Evolutionary conservation across 2,797 vertebrate genomes (phyloP).

Genomic region (Neopelma chrysocephalum): DNA sequence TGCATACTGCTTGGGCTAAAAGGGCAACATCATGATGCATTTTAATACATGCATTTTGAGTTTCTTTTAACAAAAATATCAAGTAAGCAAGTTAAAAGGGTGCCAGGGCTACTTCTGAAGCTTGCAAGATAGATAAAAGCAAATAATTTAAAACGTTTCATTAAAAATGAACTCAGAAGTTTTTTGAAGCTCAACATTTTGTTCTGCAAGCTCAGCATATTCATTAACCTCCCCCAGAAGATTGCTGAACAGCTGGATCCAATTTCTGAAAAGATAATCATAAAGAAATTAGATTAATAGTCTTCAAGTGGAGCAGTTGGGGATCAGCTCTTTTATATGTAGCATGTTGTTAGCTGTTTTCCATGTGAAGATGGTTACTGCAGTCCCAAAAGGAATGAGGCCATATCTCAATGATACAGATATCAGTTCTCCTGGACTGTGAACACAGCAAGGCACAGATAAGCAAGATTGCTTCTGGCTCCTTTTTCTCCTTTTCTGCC

Average conservation of each 20-base stretch:
- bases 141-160: slow-evolving; percentile 49
- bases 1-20: background rate
- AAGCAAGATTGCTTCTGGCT: slow-evolving; percentile 14
- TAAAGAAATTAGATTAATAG: slow-evolving; percentile 66
- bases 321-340: slow-evolving; percentile 5
- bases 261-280: slow-evolving; percentile 67
- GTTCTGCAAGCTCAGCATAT: slow-evolving; percentile 62
- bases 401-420: background rate
- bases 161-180: slow-evolving; percentile 52
- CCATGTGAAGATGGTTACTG: background rate
- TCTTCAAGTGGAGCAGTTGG: slow-evolving; percentile 31
- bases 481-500: background rate
- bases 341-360: slow-evolving; percentile 16
- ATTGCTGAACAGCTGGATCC: slow-evolving; percentile 61
- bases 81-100: slow-evolving; percentile 48
- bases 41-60: background rate
- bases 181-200: slow-evolving; percentile 55
- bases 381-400: background rate
- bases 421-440: background rate
- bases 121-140: slow-evolving; percentile 47
- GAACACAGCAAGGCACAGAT: slow-evolving; percentile 17
- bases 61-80: slow-evolving; percentile 3
- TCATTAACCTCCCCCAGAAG: slow-evolving; percentile 62
- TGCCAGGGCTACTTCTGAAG: slow-evolving; percentile 47
- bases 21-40: slow-evolving; percentile 7